Evolutionary conservation across 2,113 vertebrate species (phyloP), one percentile per base, ranked within the genome.

Genomic region (Ammodytes marinus): DNA sequence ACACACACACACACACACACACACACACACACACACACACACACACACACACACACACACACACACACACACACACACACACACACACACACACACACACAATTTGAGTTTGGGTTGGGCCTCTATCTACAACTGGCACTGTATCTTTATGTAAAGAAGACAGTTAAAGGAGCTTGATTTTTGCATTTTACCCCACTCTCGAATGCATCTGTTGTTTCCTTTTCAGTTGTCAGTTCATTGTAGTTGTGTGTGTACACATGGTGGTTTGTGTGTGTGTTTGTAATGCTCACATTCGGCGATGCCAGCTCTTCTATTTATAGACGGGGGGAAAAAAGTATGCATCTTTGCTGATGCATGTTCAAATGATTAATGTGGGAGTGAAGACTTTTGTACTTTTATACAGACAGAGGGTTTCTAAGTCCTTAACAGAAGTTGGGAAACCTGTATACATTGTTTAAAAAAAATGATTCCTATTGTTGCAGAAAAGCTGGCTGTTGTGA

Each of bases 101-200:
- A 10, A 52, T 73, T 71, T 11, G 46, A 72, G 49, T 53, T 59
- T 39, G 73, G 86, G 85, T 70, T 75, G 42, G 50, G 74, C 50
- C 19, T 67, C 8, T 78, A n/a, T 70, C 46, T 46, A 14, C 27
- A 73, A 49, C 53, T 53, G 59, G 10, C 15, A 66, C 52, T 79
- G 76, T 74, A 84, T 79, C 75, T 78, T 80, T 70, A 78, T 89
- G 79, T 72, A 88, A 89, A 91, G 84, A 79, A 43, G 47, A 86
- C 67, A 14, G 83, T 82, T 77, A 79, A 74, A 71, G 43, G 67
- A 81, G 78, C 40, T 80, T 46, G n/a, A 46, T 59, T 55, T 27
- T 84, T 71, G 63, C 58, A 73, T 77, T 15, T 14, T 64, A 39
- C 27, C 42, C 39, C 13, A 4, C 11, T 70, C 9, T 63, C 10